Conservation (phyloP, 1,140 invertebrate species). For the Octopus bimaculoides region DNA sequence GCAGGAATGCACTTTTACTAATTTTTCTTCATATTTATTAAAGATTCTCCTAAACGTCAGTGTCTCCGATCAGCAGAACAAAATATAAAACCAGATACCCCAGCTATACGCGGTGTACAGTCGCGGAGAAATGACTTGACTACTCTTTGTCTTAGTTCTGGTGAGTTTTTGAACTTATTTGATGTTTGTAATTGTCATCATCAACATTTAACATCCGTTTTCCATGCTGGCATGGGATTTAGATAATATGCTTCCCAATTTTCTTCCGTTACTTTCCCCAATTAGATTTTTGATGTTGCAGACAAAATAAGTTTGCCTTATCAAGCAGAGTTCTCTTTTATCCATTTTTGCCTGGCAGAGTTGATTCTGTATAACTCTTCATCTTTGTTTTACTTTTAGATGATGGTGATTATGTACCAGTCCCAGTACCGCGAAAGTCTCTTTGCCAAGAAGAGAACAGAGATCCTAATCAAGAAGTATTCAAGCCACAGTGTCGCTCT, state of each 20-base stretch:
- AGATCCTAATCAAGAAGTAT: slow-evolving; percentile 8
- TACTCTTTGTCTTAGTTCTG: neutral
- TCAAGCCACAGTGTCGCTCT: slow-evolving; percentile 20
- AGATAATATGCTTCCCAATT: neutral
- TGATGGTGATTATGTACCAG: slow-evolving; percentile 18
- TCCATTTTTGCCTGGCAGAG: too few species aligned
- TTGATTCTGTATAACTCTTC: too few species aligned
- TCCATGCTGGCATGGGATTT: neutral
- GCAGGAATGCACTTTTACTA: too few species aligned
- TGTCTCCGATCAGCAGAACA: slow-evolving; percentile 40
- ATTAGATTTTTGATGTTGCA: neutral
- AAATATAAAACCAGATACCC: slow-evolving; percentile 46
- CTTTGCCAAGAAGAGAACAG: slow-evolving; percentile 26
- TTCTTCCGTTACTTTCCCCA: neutral
- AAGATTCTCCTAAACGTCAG: slow-evolving; percentile 50
- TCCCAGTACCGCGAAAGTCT: slow-evolving; percentile 27
- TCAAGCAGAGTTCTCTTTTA: neutral
- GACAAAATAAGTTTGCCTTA: neutral
- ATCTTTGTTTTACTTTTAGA: slow-evolving; percentile 5
- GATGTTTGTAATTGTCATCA: slow-evolving; percentile 24
- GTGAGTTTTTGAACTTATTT: slow-evolving; percentile 6
- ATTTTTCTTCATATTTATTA: slow-evolving; percentile 13
- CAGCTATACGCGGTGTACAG: slow-evolving; percentile 47
- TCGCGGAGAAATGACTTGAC: slow-evolving; percentile 37
- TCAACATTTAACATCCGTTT: neutral